Evolutionary conservation across 2,888 invertebrate genomes (phyloP), one percentile per base, ranked within the genome.

Genomic region (Rhopalosiphum nymphaeae): DNA sequence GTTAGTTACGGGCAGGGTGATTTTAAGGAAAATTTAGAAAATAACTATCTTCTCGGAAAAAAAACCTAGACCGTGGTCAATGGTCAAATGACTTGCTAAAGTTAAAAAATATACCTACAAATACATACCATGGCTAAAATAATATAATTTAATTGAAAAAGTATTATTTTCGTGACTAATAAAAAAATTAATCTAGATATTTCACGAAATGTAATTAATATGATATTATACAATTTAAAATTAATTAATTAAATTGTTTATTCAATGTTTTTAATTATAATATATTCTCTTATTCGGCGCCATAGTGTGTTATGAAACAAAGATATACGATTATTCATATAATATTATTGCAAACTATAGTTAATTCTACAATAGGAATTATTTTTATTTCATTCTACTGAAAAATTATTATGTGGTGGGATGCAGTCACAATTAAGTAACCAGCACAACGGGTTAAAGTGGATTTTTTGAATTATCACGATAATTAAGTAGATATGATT

Each of bases 1-100:
- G 56, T 53, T 36, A 78, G 16, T 53, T 85, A 44, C 9, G 44
- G 67, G 42, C 42, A 44, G 42, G 56, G 56, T 21, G 56, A 85
- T 91, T 91, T 91, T 78, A 46, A 91, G 67, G 49, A 78, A 26
- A 91, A 90, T 67, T 90, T 16, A 25, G 11, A n/a, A 21, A 67
- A 44, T 67, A 57, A 36, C 36, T 46, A 10, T 90, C n/a, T 36
- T 67, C n/a, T 29, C 1, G 46, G n/a, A 29, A 9, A 89, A 44
- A 13, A n/a, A 46, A 86, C 21, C 21, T 78, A 21, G 36, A 21
- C 36, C 49, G 1, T 16, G 21, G 7, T 78, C 36, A 78, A 78
- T 36, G 36, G 21, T 78, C 21, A 78, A 36, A 5, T 42, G 67
- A 16, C 16, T 78, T 46, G 36, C n/a, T 16, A 13, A n/a, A 36